Percentiles rank a stretch among this genome's conserved stretches.
Conservation (phyloP, 2,888 invertebrate species). For the Melipona bicolor region DNA sequence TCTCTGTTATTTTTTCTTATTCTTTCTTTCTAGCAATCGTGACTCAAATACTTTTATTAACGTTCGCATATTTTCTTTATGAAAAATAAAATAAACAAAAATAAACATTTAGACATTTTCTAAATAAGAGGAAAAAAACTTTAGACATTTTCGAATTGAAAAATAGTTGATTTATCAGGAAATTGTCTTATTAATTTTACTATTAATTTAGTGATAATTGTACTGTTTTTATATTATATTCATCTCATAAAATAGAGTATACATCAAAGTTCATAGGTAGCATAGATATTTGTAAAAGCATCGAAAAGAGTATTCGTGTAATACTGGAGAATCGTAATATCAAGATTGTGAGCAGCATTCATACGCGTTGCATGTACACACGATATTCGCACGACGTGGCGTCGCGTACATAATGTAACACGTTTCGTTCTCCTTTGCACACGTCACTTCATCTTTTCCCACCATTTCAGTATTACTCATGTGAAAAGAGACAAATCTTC, state of each 20-base stretch:
- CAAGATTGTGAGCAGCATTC: constrained; percentile 26
- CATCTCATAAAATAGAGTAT: background rate
- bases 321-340: constrained; percentile 35
- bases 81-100: too few species aligned
- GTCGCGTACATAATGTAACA: background rate
- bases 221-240: background rate
- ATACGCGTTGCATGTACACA: constrained; percentile 5
- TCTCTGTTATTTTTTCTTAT: background rate
- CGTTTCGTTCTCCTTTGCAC: background rate
- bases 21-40: background rate
- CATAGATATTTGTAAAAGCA: constrained; percentile 16
- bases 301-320: background rate
- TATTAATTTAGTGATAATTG: too few species aligned
- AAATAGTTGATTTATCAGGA: background rate
- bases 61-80: too few species aligned
- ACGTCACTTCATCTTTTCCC: background rate
- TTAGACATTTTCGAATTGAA: background rate
- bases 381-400: constrained; percentile 16
- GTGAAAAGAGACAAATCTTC: background rate
- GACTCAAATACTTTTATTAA: background rate
- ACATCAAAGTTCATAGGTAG: background rate
- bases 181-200: too few species aligned
- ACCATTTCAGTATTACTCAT: constrained; percentile 21
- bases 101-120: too few species aligned
- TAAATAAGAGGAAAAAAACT: too few species aligned